Evolutionary conservation across 2,888 invertebrate species (phyloP), one percentile per base, ranked within the genome.

Genomic region (Campopleginae sp.): DNA sequence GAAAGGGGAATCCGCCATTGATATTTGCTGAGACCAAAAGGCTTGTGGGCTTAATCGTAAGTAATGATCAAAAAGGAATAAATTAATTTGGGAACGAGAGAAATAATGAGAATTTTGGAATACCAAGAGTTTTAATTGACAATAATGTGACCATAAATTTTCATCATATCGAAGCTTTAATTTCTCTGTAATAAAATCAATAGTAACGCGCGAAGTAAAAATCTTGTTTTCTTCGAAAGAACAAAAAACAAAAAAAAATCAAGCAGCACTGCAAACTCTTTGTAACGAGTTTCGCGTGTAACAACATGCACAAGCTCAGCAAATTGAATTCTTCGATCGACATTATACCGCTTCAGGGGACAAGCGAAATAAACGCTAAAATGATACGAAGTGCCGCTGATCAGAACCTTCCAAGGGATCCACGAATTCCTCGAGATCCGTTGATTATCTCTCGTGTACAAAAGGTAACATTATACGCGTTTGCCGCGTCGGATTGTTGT

Each of bases 381-480:
- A 79, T 75, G 19, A 87, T 88, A 87, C 58, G 68, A 82, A 65
- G 48, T 65, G 19, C 74, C 8, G 27, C 48, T 19, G 80, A 84
- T 72, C 58, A 77, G 71, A 77, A 65, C 44, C n/a, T 54, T 63
- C 42, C 77, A 6, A 66, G 82, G 17, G 87, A 88, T 75, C 82
- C 82, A 23, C 88, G 89, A 10, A 86, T 88, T 54, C 87, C 91
- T 4, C 90, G 92, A 4, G 95, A 95, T 90, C 94, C 94, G 7
- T 91, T 94, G 65, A 92, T 95, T 70, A 93, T 95, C 78, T 93
- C 94, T n/a, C 92, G 95, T 46, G 94, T 95, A 33, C 94, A 94
- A 90, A 94, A 94, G 94, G 95, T 95, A 42, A 77, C 17, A 42
- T 38, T 42, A 38, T 38, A 58, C 46, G 46, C 0, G 17, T 54